Evolutionary conservation across 2,888 invertebrate genomes (phyloP), one percentile per base, ranked within the genome.

Genomic region (Saturnia japonica): DNA sequence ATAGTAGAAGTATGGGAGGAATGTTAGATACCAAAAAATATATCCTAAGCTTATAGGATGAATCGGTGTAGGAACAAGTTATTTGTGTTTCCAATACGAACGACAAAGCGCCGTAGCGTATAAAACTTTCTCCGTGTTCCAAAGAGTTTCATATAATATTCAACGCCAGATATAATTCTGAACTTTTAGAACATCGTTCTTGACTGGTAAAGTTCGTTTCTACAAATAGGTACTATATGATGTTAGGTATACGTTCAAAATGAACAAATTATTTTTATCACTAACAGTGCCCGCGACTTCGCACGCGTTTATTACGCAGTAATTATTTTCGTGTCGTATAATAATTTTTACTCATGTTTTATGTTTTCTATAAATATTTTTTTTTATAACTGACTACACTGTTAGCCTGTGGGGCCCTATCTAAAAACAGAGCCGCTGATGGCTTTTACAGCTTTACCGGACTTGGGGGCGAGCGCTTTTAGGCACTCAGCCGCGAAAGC

Each of bases 21-120:
- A 54, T 28, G 57, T 40, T 64, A 60, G 62, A 64, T 19, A 40
- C 0, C 34, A 40, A 40, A 34, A 22, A 19, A 6, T 28, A 9
- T 40, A 8, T 40, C 19, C n/a, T 64, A 64, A 40, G n/a, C 40
- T 7, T 40, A 40, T 40, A 68, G 40, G 47, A n/a, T 19, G n/a
- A 51, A 45, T 47, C 42, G 28, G 54, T 47, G 47, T 68, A 54
- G 51, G 68, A 68, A 51, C 22, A 68, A 68, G 28, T 34, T 47
- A n/a, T 47, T 54, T 47, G 22, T 25, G 34, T 34, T 40, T 40
- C 68, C 54, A 40, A 54, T 54, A 57, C 54, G 25, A 42, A 68
- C 22, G 40, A 54, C 57, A 68, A 68, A 57, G 45, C 60, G 69
- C 7, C 60, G 8, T 19, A 19, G 22, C 54, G 34, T 40, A 64